Base-by-base conservation (phyloP, 2,797 vertebrate genomes). In the Poeciliopsis paucimaculata region DNA sequence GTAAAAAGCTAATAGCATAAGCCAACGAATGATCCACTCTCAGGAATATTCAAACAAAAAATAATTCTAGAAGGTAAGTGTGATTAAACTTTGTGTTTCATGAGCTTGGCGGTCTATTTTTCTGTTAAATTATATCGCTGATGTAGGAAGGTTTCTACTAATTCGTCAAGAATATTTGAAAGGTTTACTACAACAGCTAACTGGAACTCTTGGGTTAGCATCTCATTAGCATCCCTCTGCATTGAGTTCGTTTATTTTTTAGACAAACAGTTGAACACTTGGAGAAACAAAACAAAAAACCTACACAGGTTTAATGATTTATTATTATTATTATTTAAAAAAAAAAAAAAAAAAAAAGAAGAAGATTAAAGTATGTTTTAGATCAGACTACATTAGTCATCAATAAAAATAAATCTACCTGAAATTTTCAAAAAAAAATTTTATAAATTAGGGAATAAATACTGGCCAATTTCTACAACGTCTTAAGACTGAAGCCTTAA, bases 21-120 rank as follows among this genome's bases (percentile, higher is more conserved):
- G 15, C 13, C 10, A 8, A 13, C 28, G 4, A 15, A 8, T 28
- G 47, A 64, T 39, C 1, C 11, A 41, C n/a, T 57, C 4, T 36
- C 13, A 57, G 62, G 10, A 68, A 41, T 15, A 73, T 57, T 74
- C 72, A 41, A 23, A 45, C 41, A 49, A 68, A 31, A 47, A 23
- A 55, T 49, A 49, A 39, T 43, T 18, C 23, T 70, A 20, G 34
- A 13, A 68, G 78, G 82, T 80, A 60, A 79, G 68, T 28, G 20
- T 46, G 34, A 60, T 11, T 3, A 55, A 26, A 8, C 23, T 57
- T 13, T 68, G 26, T 68, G 16, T 72, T 70, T 76, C 10, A 53
- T 1, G 23, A 31, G 72, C 18, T 26, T n/a, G 5, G 8, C 3
- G 15, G 46, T 2, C 2, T 3, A 62, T 3, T 26, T 57, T 5